A percentile compares a stretch with the other conserved stretches of the same genome.
phyloP scores from a whole-genome alignment of 2,888 invertebrate genomes.

The Drosophila putrida region DNA sequence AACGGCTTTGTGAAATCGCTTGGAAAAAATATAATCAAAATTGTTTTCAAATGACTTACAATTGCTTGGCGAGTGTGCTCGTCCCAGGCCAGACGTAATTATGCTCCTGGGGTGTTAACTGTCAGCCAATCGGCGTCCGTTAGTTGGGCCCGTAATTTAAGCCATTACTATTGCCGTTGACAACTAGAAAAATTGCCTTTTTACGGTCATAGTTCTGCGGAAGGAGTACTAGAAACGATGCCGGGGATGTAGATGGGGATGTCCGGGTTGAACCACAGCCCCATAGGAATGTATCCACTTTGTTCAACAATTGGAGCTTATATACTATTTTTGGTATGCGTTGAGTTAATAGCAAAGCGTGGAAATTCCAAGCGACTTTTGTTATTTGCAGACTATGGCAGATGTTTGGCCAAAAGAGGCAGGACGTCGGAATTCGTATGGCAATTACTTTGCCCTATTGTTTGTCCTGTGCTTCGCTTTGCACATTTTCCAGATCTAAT shows the following conservation, averaged over 20 bases:
- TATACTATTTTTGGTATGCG: constrained; percentile 68
- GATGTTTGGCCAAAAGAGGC: not conserved
- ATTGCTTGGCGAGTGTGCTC: constrained; percentile 52
- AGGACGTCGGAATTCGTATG: constrained; percentile 24
- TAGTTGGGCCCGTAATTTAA: constrained; percentile 69
- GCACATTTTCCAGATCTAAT: constrained; percentile 41
- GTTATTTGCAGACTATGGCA: constrained; percentile 37
- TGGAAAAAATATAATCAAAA: constrained; percentile 83
- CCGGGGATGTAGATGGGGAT: not conserved
- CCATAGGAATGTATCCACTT: constrained; percentile 59
- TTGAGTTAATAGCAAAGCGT: constrained; percentile 70
- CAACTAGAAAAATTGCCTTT: constrained; percentile 80
- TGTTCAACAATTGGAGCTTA: constrained; percentile 41
- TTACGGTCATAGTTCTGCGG: constrained; percentile 56
- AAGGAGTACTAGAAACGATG: not conserved
- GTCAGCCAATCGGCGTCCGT: constrained; percentile 73
- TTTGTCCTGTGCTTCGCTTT: constrained; percentile 38
- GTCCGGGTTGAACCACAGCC: not conserved
- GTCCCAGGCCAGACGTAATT: constrained; percentile 50
- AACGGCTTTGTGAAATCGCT: constrained; percentile 82
- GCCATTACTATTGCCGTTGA: constrained; percentile 79
- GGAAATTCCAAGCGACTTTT: constrained; percentile 58
- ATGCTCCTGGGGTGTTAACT: constrained; percentile 76
- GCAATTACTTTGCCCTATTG: constrained; percentile 74
- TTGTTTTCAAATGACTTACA: constrained; percentile 82